Base-by-base conservation (phyloP, 1,140 invertebrate species). In the Papilio machaon region DNA sequence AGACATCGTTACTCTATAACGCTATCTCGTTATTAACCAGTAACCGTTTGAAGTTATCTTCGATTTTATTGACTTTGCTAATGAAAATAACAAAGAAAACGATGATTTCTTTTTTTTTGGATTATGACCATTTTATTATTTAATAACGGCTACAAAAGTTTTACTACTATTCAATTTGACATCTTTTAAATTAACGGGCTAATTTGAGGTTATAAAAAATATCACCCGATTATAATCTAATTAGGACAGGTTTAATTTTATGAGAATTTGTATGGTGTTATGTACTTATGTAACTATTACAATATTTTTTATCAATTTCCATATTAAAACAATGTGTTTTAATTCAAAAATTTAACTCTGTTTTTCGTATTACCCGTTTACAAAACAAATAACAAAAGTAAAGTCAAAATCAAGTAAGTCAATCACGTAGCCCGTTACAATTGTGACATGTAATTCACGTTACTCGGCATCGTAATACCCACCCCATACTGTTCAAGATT, bases 401-500 rank as follows among this genome's bases (percentile, higher is more conserved):
- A 92, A 77, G 78, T 49, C 88, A 17, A 84, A 88, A 92, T 91
- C 87, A 86, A 85, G 82, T 85, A 91, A 86, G 86, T 87, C 84
- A 85, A 52, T 89, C 91, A 91, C 90, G 91, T 91, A 87, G 81
- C 81, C 52, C 84, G 81, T 90, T 87, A 88, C 82, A 83, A 91
- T 91, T 91, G 91, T 91, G 85, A 88, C 87, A 88, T 64, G 82
- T 82, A 84, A 86, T 90, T 90, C 86, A 87, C 79, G 81, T 84
- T 86, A 92, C 82, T 86, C 85, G 80, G 83, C 84, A 82, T 87
- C 74, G 82, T 91, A 89, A 89, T 84, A 85, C 67, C 85, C 88
- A 85, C 89, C 87, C 87, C 84, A 84, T 82, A 47, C 81, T 80
- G 90, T 87, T 89, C 84, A 83, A 82, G 77, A 86, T 88, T 91